Conservation (phyloP, 2,888 invertebrate species). For the Pristionchus fissidentatus region DNA sequence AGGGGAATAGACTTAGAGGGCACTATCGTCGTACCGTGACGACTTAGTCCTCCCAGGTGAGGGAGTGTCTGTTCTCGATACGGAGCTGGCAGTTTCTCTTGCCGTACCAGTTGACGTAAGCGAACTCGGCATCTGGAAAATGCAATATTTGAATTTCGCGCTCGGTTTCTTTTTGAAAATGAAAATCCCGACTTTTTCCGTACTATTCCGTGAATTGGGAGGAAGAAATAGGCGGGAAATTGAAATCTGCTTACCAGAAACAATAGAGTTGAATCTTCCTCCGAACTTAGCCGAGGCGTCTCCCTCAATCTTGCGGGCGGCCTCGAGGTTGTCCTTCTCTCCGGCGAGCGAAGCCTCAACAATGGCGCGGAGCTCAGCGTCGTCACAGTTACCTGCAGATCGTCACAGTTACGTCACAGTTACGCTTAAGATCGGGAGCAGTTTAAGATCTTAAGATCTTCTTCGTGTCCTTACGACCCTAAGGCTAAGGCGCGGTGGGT, state of each 20-base stretch:
- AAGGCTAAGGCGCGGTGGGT: neutral
- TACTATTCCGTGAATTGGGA: neutral
- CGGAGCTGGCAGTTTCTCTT: constrained; percentile 74
- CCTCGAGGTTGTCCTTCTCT: constrained; percentile 72
- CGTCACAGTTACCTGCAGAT: constrained; percentile 67
- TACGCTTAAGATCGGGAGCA: neutral
- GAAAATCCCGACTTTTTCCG: neutral
- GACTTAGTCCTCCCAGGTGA: constrained; percentile 74
- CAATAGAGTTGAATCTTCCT: constrained; percentile 74
- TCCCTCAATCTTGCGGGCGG: constrained; percentile 71
- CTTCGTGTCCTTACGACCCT: neutral
- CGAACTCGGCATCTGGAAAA: constrained; percentile 71
- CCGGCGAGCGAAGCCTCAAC: constrained; percentile 56
- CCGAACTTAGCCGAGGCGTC: constrained; percentile 73
- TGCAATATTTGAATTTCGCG: neutral
- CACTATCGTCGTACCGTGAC: neutral
- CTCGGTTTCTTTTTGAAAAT: neutral
- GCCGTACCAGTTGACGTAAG: constrained; percentile 72
- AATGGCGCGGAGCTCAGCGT: constrained; percentile 67
- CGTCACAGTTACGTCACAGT: neutral
- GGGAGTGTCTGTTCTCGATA: constrained; percentile 70
- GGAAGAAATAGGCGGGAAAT: neutral
- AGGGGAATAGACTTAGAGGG: neutral
- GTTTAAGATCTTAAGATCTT: neutral
- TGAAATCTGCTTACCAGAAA: constrained; percentile 57